Evolutionary conservation across 2,888 invertebrate genomes (phyloP), one percentile per base, ranked within the genome.

Genomic region (Eubasilissa splendida): DNA sequence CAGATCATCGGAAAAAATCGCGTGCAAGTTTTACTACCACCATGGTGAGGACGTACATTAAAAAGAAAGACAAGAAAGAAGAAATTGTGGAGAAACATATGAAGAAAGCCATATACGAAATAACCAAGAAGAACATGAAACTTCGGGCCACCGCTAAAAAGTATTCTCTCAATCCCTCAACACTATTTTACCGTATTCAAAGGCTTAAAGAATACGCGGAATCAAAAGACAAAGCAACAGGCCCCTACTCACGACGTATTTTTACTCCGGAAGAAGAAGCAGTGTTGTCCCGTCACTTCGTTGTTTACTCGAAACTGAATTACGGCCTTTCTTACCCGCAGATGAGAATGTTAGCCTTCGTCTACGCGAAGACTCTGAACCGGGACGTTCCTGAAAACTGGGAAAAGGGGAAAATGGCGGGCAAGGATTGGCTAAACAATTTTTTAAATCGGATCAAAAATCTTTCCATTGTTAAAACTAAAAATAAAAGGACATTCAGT

Each of bases 201-300:
- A 53, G n/a, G 11, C 14, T 54, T 31, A 70, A 70, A 53, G 22
- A 70, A 54, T 70, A 14, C 31, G 70, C 54, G n/a, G 42, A n/a
- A 9, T 68, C 68, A 14, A 14, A 42, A 68, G 50, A 68, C 12
- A 68, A 50, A 14, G 68, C 12, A 2, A 68, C 63, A 1, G 66
- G 31, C 11, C 54, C 54, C 4, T 54, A 70, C n/a, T 14, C 22
- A 22, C 22, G 54, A 54, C 53, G 70, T 5, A 31, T 54, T 14
- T 70, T 70, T 12, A 70, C 70, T 54, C 70, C 70, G 10, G 70
- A 54, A 9, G 53, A 70, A 54, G 70, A 70, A 70, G 9, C 54
- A 4, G 33, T 33, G 12, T 4, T 70, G 11, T 70, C 70, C 5
- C 70, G 31, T 8, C 33, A 70, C 10, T 54, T 70, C 33, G 11